Evolutionary conservation across 2,113 vertebrate genomes (phyloP).

Genomic region (Potamarius usumacintae): DNA sequence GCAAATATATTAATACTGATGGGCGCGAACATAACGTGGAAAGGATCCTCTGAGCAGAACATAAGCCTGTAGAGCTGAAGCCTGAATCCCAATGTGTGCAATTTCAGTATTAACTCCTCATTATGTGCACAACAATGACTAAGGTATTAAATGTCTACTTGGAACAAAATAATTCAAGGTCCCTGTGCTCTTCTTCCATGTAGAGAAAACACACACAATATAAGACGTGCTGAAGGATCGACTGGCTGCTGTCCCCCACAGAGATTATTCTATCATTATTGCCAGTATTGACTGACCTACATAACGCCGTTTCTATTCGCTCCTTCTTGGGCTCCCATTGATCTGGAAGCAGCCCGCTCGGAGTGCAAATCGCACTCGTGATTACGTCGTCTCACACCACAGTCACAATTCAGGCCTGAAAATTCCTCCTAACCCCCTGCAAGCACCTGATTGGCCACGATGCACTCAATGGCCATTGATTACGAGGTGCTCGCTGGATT

Average conservation of each 20-base stretch:
- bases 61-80: not conserved
- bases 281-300: slow-evolving; percentile 58
- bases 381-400: slow-evolving; percentile 50
- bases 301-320: slow-evolving; percentile 51
- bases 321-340: slow-evolving; percentile 56
- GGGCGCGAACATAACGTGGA: not conserved
- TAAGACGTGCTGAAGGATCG: slow-evolving; percentile 44
- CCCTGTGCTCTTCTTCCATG: slow-evolving; percentile 5
- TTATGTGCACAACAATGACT: not conserved
- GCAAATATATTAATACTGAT: not conserved
- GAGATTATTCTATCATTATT: slow-evolving; percentile 56
- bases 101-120: not conserved
- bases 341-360: slow-evolving; percentile 52
- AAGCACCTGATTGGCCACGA: slow-evolving; percentile 40
- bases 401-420: slow-evolving; percentile 20
- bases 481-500: slow-evolving; percentile 23
- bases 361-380: slow-evolving; percentile 54
- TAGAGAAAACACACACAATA: slow-evolving; percentile 40
- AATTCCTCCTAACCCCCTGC: slow-evolving; percentile 32
- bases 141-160: not conserved
- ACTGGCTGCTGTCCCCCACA: slow-evolving; percentile 30
- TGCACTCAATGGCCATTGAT: slow-evolving; percentile 45
- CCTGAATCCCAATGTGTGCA: not conserved
- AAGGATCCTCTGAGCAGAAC: not conserved
- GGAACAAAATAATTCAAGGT: slow-evolving; percentile 26